Base-by-base conservation (phyloP, 2,113 vertebrate genomes). In the Anoura caudifer region DNA sequence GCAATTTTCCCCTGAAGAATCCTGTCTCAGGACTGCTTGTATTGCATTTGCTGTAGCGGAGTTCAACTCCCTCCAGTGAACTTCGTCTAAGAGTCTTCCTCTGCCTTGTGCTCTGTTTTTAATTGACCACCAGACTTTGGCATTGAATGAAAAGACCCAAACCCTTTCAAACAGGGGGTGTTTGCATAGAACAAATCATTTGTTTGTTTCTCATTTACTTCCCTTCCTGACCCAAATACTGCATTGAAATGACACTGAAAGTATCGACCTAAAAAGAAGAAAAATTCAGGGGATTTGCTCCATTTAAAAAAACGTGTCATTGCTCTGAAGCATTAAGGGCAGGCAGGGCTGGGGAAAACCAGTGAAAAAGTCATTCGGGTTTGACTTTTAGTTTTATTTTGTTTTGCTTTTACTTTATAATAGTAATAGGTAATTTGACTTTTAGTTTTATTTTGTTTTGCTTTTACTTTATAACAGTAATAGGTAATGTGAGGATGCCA, bases 121-220 rank as follows among this genome's bases (percentile, higher is more conserved):
- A 84, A 69, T 72, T 80, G 69, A 54, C 70, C 54, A 28, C 69
- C 26, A 72, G 61, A 15, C 56, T 90, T 41, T 36, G 41, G 3
- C 36, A 36, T 4, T 38, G 73, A 82, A 65, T 43, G 59, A 90
- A 92, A 90, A 70, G 7, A 9, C 50, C 43, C 45, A 63, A 50
- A 50, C 9, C 41, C 67, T 43, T n/a, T 86, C 81, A 90, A 41
- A 28, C 70, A 67, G 70, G 43, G 33, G 52, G 11, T 67, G 47
- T 16, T 20, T n/a, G 6, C 47, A 1, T 11, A 43, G 26, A 90
- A 81, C 14, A 54, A 54, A 54, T 54, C 12, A 28, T 69, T 67
- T 73, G n/a, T 67, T 86, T 86, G 61, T 65, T 81, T 87, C 72
- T 70, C 73, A 77, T 77, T 59, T 82, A 86, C 91, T 93, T 63